phyloP scores from a whole-genome alignment of 2,888 invertebrate species.

The Lycaena phlaeas region DNA sequence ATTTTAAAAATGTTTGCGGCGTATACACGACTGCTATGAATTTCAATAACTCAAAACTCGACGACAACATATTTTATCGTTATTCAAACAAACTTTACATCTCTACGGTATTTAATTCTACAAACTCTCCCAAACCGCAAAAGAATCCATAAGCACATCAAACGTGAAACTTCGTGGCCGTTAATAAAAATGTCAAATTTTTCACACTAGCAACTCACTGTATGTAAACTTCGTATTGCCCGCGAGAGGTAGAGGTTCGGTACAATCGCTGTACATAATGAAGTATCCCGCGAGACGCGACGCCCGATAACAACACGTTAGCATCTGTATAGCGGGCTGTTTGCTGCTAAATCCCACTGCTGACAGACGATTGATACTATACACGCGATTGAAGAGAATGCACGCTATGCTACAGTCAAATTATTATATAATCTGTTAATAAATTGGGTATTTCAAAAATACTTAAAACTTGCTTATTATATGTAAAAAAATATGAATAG shows the following conservation, averaged over 20 bases:
- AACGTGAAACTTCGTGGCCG: not conserved
- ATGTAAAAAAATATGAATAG: too few relatives aligned
- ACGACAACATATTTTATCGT: too few relatives aligned
- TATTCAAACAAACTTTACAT: too few relatives aligned
- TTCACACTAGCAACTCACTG: not conserved
- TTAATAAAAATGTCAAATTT: conserved; percentile 3
- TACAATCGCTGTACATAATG: conserved; percentile 14
- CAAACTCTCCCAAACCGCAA: not conserved
- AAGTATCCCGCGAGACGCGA: conserved; percentile 15
- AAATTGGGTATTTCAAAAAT: too few relatives aligned
- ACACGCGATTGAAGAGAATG: not conserved
- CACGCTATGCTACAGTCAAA: not conserved
- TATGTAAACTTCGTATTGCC: conserved; percentile 7
- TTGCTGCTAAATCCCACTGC: conserved; percentile 17
- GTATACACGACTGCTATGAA: too few relatives aligned
- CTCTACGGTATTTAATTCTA: too few relatives aligned
- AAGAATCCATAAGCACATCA: not conserved
- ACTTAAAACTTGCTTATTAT: too few relatives aligned
- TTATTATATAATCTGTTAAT: too few relatives aligned
- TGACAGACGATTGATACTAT: conserved; percentile 13
- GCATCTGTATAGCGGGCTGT: conserved; percentile 20
- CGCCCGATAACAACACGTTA: conserved; percentile 20
- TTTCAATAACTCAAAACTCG: too few relatives aligned
- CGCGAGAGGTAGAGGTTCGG: not conserved
- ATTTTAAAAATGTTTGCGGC: too few relatives aligned